A percentile compares a stretch with the other conserved stretches of the same genome.
Conservation (phyloP, 2,888 invertebrate species). For the Ennomos fuscantarius region DNA sequence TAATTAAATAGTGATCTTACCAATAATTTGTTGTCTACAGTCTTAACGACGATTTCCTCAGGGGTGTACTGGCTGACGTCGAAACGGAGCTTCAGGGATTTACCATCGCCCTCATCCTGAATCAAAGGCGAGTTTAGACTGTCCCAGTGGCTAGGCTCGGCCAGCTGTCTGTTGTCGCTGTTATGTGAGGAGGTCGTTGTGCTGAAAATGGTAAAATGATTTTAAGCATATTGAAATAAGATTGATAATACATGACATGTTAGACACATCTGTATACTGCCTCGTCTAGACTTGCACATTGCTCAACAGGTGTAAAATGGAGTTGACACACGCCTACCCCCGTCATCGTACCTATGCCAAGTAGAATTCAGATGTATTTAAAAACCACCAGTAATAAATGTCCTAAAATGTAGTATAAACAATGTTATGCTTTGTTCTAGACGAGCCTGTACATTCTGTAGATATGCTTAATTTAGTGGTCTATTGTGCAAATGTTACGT, state of each 20-base stretch:
- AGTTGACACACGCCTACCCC: no score
- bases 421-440: neutral
- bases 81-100: constrained; percentile 97
- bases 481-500: constrained; percentile 18
- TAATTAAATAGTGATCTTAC: constrained; percentile 80
- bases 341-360: no score
- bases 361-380: no score
- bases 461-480: constrained; percentile 2
- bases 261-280: constrained; percentile 9
- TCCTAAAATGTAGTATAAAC: no score
- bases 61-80: constrained; percentile 98
- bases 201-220: constrained; percentile 72
- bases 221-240: constrained; percentile 10
- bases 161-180: constrained; percentile 85
- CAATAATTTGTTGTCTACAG: constrained; percentile 98
- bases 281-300: constrained; percentile 11
- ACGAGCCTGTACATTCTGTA: constrained; percentile 14
- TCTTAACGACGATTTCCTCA: constrained; percentile 99
- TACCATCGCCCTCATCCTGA: constrained; percentile 97
- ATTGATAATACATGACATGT: constrained; percentile 1
- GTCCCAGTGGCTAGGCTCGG: constrained; percentile 90
- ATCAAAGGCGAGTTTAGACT: constrained; percentile 96
- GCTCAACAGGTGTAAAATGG: neutral
- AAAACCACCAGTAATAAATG: no score
- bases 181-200: constrained; percentile 87